These are phyloP conservation scores for Taphrorychus bicolor DNA, from an alignment of 2,888 invertebrate genomes.

Conservation along the genomic window DNA sequence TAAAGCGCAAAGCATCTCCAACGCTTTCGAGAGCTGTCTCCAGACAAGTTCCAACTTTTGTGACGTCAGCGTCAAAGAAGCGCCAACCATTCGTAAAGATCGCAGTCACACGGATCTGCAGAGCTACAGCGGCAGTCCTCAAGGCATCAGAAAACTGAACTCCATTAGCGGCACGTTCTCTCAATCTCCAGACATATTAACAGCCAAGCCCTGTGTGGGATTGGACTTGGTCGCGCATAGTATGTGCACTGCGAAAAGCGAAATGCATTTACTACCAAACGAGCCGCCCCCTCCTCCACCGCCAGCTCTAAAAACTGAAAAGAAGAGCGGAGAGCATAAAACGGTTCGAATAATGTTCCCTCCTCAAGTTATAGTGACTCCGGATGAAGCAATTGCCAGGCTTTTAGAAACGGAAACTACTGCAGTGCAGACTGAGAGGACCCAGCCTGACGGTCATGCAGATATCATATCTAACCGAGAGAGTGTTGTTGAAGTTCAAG, in stretches of 20 bases:
- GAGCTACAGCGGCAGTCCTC: slow-evolving; percentile 61
- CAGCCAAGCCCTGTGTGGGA: slow-evolving; percentile 66
- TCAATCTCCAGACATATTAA: slow-evolving; percentile 58
- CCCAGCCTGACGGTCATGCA: slow-evolving; percentile 55
- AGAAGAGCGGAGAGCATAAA: slow-evolving; percentile 37
- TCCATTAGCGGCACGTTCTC: slow-evolving; percentile 20
- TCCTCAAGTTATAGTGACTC: slow-evolving; percentile 48
- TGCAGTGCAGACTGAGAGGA: slow-evolving; percentile 42
- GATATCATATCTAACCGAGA: slow-evolving; percentile 36
- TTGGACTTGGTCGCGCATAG: slow-evolving; percentile 59
- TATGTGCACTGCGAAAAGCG: slow-evolving; percentile 30
- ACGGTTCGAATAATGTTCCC: slow-evolving; percentile 41
- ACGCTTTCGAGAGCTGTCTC: slow-evolving; percentile 53
- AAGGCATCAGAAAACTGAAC: slow-evolving; percentile 46
- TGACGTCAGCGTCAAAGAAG: slow-evolving; percentile 42
- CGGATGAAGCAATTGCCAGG: slow-evolving; percentile 47
- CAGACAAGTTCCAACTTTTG: slow-evolving; percentile 51
- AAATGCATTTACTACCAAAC: slow-evolving; percentile 5
- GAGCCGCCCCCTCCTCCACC: slow-evolving; percentile 17
- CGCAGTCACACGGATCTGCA: slow-evolving; percentile 53
- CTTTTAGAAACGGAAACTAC: slow-evolving; percentile 42
- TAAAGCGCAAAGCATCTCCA: slow-evolving; percentile 49
- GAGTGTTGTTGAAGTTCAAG: slow-evolving; percentile 7
- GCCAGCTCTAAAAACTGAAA: slow-evolving; percentile 20
- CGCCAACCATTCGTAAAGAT: slow-evolving; percentile 17